Conservation (phyloP, 1,140 invertebrate species). For the Caenorhabditis inopinata region DNA sequence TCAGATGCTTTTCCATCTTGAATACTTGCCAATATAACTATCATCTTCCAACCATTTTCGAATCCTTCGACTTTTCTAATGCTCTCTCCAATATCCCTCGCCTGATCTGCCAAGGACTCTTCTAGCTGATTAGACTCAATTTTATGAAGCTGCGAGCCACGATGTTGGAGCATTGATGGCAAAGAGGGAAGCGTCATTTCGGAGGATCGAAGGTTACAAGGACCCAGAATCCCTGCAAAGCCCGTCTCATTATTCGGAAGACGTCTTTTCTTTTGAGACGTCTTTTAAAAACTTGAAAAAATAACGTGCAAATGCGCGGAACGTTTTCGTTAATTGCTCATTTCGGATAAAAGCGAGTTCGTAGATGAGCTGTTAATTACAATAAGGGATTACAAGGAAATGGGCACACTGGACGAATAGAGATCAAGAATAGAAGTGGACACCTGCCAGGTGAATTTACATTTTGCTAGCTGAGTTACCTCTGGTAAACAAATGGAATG, state of each 20-base stretch:
- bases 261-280: no score
- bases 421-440: no score
- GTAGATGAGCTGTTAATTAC: neutral
- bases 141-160: constrained; percentile 22
- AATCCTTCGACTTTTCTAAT: constrained; percentile 25
- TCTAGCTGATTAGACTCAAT: constrained; percentile 27
- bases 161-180: constrained; percentile 29
- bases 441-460: neutral
- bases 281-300: no score
- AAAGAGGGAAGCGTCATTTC: constrained; percentile 31
- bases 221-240: constrained; percentile 33
- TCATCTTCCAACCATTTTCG: constrained; percentile 44
- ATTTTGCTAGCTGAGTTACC: no score
- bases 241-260: no score
- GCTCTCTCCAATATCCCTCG: constrained; percentile 23
- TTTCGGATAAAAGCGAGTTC: neutral
- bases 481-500: neutral
- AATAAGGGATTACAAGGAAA: no score
- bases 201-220: constrained; percentile 35
- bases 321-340: neutral
- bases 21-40: constrained; percentile 36
- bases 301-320: no score
- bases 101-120: constrained; percentile 26
- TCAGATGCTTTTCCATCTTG: constrained; percentile 47
- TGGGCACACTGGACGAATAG: no score